phyloP scores from a whole-genome alignment of 2,113 vertebrate species.

The Syngnathus scovelli region DNA sequence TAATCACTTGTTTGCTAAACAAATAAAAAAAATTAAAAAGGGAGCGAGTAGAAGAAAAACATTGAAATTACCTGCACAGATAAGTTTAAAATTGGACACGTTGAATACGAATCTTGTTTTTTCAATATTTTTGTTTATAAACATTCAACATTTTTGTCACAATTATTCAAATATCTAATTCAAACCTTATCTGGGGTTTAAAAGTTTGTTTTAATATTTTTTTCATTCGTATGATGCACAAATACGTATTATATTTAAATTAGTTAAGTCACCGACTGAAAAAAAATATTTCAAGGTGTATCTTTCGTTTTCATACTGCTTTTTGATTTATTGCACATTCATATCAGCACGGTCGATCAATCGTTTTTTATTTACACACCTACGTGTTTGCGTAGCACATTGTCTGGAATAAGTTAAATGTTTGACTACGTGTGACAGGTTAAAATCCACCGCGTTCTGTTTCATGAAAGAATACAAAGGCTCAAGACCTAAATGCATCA shows the following conservation, averaged over 20 bases:
- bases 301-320: not conserved
- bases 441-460: not conserved
- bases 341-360: not conserved
- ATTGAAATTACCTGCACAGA: too few species aligned
- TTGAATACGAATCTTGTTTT: too few species aligned
- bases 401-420: not conserved
- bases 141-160: too few species aligned
- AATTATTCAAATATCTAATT: not conserved
- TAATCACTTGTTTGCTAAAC: too few species aligned
- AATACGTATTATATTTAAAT: not conserved
- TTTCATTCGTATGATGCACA: not conserved
- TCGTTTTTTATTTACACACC: not conserved
- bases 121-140: not conserved
- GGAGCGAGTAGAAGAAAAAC: too few species aligned
- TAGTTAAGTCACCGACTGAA: not conserved
- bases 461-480: not conserved
- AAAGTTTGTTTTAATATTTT: not conserved
- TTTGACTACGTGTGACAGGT: not conserved
- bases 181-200: not conserved
- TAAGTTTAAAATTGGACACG: too few species aligned
- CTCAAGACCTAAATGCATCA: not conserved
- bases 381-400: not conserved
- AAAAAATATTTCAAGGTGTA: not conserved
- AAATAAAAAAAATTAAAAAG: too few species aligned
- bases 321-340: not conserved